Conservation (phyloP, 2,797 vertebrate species). For the Eidolon dupreanum region DNA sequence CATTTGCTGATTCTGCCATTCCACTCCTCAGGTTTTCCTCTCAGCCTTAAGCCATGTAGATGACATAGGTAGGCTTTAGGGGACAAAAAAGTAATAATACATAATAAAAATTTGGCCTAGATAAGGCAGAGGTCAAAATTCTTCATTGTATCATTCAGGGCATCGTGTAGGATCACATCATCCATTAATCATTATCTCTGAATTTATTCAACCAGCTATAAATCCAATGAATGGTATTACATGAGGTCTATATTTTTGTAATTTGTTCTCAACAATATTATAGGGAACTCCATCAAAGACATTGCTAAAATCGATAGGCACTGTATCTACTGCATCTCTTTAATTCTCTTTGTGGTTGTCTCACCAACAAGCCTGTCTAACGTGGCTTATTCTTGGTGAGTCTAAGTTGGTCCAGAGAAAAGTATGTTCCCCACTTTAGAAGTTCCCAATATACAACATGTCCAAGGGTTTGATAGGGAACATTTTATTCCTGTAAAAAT, state of each 20-base stretch:
- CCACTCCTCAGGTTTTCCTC: background rate
- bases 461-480: background rate
- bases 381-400: background rate
- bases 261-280: constrained; percentile 61
- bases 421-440: background rate
- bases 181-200: constrained; percentile 48
- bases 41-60: background rate
- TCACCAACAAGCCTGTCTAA: background rate
- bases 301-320: constrained; percentile 37
- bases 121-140: constrained; percentile 27
- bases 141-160: constrained; percentile 18
- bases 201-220: constrained; percentile 46
- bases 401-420: background rate
- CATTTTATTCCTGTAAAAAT: background rate
- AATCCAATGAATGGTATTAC: constrained; percentile 44
- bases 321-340: background rate
- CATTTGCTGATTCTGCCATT: background rate
- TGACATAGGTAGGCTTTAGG: background rate
- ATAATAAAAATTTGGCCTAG: background rate
- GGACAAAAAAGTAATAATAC: background rate
- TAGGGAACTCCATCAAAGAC: constrained; percentile 55
- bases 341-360: background rate
- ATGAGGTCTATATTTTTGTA: constrained; percentile 22
- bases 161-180: background rate
- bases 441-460: background rate